Evolutionary conservation across 2,888 invertebrate genomes (phyloP).

Genomic region (Aphodius sticticus): DNA sequence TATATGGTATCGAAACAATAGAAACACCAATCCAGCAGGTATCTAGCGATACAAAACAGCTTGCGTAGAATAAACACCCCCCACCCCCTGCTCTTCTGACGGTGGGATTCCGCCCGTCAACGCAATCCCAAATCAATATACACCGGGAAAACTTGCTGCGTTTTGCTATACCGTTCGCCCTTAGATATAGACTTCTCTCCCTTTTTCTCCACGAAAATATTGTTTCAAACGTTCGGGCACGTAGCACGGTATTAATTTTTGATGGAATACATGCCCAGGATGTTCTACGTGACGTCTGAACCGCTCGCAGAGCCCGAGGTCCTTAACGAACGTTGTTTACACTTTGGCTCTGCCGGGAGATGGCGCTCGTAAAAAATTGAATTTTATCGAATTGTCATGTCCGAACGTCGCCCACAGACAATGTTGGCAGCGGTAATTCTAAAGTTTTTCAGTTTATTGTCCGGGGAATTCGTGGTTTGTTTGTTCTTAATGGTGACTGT

Average conservation of each 20-base stretch:
- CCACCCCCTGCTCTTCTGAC: no score
- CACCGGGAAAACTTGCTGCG: background rate
- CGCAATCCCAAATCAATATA: background rate
- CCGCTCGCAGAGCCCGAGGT: background rate
- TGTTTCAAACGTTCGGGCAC: background rate
- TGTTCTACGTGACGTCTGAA: background rate
- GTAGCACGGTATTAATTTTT: background rate
- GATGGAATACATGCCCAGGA: background rate
- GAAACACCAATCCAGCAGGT: no score
- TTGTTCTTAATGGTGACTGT: background rate
- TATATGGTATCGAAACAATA: no score
- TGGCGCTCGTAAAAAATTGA: background rate
- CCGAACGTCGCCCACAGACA: background rate
- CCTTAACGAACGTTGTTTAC: background rate
- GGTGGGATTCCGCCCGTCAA: background rate
- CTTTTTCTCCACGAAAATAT: background rate
- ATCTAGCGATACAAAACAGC: no score
- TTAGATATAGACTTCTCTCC: background rate
- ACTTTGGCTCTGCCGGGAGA: background rate
- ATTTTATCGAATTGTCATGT: background rate
- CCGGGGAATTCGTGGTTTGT: background rate
- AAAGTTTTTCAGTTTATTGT: background rate
- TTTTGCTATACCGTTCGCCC: background rate
- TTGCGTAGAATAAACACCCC: no score
- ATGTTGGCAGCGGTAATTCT: background rate